Conservation (phyloP, 1,140 invertebrate genomes). For the Drosophila bocki region DNA sequence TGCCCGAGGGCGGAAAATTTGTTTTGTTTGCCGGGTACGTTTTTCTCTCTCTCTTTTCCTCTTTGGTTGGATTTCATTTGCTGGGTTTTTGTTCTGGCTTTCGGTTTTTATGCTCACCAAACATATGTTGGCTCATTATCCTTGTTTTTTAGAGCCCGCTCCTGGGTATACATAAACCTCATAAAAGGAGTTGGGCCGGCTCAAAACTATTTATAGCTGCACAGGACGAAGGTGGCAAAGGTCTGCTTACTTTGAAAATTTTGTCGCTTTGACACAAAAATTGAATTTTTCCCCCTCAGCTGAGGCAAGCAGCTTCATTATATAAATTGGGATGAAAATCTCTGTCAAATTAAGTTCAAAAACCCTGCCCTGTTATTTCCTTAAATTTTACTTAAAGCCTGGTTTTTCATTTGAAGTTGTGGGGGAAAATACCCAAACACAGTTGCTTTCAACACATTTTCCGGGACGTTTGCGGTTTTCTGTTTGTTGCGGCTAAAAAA, state of each 20-base stretch:
- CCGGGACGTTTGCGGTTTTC: constrained; percentile 25
- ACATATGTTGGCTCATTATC: constrained; percentile 73
- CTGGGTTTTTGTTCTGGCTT: constrained; percentile 29
- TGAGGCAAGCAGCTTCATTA: constrained; percentile 42
- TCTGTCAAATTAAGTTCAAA: constrained; percentile 41
- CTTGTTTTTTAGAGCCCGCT: constrained; percentile 42
- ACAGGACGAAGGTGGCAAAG: constrained; percentile 25
- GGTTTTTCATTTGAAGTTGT: constrained; percentile 11
- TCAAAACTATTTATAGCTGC: constrained; percentile 38
- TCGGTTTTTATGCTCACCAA: constrained; percentile 23
- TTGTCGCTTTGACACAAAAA: constrained; percentile 5
- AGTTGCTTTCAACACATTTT: constrained; percentile 38
- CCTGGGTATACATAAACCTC: constrained; percentile 5
- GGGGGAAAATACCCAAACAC: not conserved
- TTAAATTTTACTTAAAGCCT: constrained; percentile 50
- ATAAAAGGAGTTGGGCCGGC: not conserved
- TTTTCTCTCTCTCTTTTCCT: constrained; percentile 4
- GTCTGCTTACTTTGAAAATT: constrained; percentile 31
- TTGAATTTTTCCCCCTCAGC: constrained; percentile 19
- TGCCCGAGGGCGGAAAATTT: constrained; percentile 52
- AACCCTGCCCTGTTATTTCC: constrained; percentile 20
- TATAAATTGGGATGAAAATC: constrained; percentile 47
- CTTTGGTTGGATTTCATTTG: constrained; percentile 28
- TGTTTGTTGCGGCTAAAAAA: constrained; percentile 27
- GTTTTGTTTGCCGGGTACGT: constrained; percentile 39